These are phyloP conservation scores for Bufo gargarizans DNA, from an alignment of 2,113 vertebrate genomes.

Conservation along the genomic window DNA sequence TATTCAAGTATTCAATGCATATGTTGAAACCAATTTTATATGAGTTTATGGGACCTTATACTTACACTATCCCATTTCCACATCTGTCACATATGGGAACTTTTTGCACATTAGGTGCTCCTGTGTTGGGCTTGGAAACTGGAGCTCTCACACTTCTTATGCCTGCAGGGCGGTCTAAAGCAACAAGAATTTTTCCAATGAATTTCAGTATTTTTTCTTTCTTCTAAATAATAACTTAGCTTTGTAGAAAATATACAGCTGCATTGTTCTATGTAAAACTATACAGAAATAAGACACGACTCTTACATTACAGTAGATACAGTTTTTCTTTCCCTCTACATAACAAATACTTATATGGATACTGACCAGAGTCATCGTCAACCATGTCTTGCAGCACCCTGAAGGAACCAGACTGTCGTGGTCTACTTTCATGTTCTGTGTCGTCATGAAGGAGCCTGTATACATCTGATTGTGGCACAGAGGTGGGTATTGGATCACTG, in stretches of 20 bases:
- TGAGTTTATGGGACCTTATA: constrained; percentile 52
- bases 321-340: background rate
- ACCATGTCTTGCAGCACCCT: constrained; percentile 92
- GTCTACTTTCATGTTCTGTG: constrained; percentile 78
- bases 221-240: background rate
- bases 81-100: constrained; percentile 95
- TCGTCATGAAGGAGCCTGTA: constrained; percentile 89
- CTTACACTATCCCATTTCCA: constrained; percentile 95
- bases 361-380: constrained; percentile 84
- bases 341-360: background rate
- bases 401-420: constrained; percentile 95
- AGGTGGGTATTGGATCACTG: constrained; percentile 78
- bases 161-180: constrained; percentile 83
- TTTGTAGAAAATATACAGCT: too few species aligned
- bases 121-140: constrained; percentile 74
- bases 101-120: constrained; percentile 83
- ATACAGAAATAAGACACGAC: too few species aligned
- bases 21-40: background rate
- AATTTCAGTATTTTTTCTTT: background rate
- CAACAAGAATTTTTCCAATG: background rate
- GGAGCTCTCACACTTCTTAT: constrained; percentile 90
- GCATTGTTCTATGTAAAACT: too few species aligned
- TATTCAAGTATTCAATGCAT: too few species aligned
- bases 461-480: constrained; percentile 88
- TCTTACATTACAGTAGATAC: background rate